These are phyloP conservation scores for Oncorhynchus clarkii DNA, from an alignment of 2,113 vertebrate species.

Conservation along the genomic window DNA sequence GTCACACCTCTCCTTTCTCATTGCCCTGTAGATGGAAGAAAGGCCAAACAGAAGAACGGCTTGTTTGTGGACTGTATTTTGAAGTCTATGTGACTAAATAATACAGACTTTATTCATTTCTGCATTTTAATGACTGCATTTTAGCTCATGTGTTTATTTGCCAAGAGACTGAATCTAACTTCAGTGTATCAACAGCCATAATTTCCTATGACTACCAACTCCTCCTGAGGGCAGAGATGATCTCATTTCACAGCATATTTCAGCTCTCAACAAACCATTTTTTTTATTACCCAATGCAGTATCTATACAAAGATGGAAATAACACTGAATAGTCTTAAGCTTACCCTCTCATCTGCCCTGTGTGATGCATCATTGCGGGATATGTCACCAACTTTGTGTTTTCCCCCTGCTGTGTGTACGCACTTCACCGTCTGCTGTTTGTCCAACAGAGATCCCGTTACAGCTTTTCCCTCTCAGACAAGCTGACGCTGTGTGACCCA, in stretches of 20 bases:
- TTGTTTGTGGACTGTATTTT: background rate
- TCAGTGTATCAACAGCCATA: no score
- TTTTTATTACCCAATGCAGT: no score
- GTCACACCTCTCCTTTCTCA: slow-evolving; percentile 49
- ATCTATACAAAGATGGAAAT: background rate
- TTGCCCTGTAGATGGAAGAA: slow-evolving; percentile 30
- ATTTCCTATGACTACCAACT: no score
- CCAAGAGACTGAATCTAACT: no score
- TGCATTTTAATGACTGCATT: no score
- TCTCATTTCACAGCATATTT: no score
- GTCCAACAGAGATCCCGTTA: slow-evolving; percentile 41
- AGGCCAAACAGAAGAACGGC: background rate
- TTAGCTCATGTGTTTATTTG: no score
- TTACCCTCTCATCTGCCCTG: slow-evolving; percentile 55
- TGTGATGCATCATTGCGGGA: slow-evolving; percentile 22
- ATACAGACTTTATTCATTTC: background rate
- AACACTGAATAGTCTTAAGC: slow-evolving; percentile 10
- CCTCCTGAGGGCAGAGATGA: no score
- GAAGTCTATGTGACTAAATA: background rate
- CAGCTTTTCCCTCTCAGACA: slow-evolving; percentile 46
- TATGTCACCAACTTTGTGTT: slow-evolving; percentile 31
- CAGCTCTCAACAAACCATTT: no score
- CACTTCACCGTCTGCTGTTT: slow-evolving; percentile 30
- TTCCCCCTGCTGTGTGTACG: slow-evolving; percentile 17
- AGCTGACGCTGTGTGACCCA: slow-evolving; percentile 48